These are phyloP conservation scores for Geotrypetes seraphini DNA, from an alignment of 2,797 vertebrate genomes.

Conservation along the genomic window DNA sequence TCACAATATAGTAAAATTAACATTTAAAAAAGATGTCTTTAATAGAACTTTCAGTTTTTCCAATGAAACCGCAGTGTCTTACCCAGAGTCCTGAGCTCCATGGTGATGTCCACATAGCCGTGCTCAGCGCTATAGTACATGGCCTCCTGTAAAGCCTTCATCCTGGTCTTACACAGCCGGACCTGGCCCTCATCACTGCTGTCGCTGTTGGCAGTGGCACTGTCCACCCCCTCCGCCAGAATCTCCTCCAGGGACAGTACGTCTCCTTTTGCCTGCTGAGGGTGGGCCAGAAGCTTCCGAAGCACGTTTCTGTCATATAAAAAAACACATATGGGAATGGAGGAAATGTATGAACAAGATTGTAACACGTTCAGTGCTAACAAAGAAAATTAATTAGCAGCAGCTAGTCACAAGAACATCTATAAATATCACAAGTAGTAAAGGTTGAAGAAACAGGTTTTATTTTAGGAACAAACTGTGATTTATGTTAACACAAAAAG, in stretches of 20 bases:
- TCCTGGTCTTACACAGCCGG: constrained; percentile 77
- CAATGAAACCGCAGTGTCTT: constrained; percentile 25
- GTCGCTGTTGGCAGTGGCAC: constrained; percentile 58
- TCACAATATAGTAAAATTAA: no score
- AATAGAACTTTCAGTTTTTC: no score
- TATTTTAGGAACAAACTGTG: no score
- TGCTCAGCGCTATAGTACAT: constrained; percentile 95
- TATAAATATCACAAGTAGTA: no score
- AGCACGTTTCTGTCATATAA: constrained; percentile 84
- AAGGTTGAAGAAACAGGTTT: no score
- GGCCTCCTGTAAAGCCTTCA: constrained; percentile 90
- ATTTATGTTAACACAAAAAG: no score
- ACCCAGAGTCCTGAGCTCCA: constrained; percentile 89
- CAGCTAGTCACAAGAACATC: no score
- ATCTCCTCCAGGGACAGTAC: constrained; percentile 96
- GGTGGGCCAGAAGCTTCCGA: constrained; percentile 88
- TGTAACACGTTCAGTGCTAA: no score
- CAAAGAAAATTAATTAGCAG: no score
- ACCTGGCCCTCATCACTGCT: constrained; percentile 62
- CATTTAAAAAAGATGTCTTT: no score
- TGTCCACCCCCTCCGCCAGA: constrained; percentile 85
- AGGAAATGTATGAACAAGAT: no score
- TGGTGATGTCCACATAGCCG: constrained; percentile 91
- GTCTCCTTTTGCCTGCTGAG: constrained; percentile 80
- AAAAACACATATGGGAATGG: no score